Evolutionary conservation across 2,888 invertebrate species (phyloP).

Genomic region (Nephrotoma guestfalica): DNA sequence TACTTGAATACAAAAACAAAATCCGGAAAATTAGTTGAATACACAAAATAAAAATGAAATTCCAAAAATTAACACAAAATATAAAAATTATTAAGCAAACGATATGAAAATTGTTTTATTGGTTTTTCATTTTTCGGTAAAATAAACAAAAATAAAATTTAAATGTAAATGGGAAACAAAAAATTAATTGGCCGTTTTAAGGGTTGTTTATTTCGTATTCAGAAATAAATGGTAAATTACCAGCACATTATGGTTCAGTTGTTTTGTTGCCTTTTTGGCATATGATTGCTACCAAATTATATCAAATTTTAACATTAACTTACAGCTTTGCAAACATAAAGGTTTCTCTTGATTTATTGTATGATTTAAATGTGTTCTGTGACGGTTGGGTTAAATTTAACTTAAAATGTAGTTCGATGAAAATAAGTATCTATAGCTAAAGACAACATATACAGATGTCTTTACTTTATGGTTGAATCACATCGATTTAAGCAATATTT

Average conservation of each 20-base stretch:
- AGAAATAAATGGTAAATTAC: neutral
- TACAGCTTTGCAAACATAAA: neutral
- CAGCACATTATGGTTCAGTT: neutral
- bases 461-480: no score
- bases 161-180: neutral
- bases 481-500: no score
- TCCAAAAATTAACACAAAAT: neutral
- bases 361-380: neutral
- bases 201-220: neutral
- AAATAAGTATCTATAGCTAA: no score
- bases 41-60: neutral
- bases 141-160: neutral
- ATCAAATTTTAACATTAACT: neutral
- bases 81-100: neutral
- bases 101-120: neutral
- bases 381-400: neutral
- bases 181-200: neutral
- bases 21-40: neutral
- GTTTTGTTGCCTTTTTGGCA: neutral
- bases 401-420: no score
- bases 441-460: no score
- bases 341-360: neutral
- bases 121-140: neutral
- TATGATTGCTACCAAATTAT: neutral
- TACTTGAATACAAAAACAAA: neutral